Conservation (phyloP, 1,140 invertebrate genomes). For the Uloborus diversus region DNA sequence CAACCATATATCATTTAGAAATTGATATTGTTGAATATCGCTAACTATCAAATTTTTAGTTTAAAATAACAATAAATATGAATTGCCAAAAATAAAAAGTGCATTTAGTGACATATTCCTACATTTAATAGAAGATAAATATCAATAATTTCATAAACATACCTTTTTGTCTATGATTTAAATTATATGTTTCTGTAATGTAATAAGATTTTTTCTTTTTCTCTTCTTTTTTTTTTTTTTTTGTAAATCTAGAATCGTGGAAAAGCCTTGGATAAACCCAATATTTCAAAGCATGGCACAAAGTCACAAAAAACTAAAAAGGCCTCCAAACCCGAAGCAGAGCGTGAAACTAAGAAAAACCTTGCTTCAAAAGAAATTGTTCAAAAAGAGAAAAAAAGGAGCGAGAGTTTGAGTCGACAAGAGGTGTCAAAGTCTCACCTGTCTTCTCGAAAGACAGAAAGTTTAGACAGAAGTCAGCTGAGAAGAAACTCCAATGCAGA, state of each 20-base stretch:
- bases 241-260: slow-evolving; percentile 8
- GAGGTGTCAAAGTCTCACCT: background rate
- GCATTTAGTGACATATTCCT: no score
- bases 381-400: slow-evolving; percentile 1
- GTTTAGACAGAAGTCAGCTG: slow-evolving; percentile 11
- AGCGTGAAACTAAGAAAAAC: background rate
- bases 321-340: slow-evolving; percentile 4
- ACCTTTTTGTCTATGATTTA: no score
- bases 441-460: slow-evolving; percentile 35
- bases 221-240: background rate
- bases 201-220: no score
- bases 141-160: no score
- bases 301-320: background rate
- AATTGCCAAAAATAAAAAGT: no score
- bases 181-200: no score
- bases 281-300: background rate
- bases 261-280: slow-evolving; percentile 1
- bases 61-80: no score
- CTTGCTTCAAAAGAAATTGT: background rate
- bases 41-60: no score
- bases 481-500: background rate
- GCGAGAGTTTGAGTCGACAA: slow-evolving; percentile 24
- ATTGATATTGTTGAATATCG: no score
- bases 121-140: no score
- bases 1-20: no score